Evolutionary conservation across 1,140 invertebrate species (phyloP).

Genomic region (Bombus ignitus): DNA sequence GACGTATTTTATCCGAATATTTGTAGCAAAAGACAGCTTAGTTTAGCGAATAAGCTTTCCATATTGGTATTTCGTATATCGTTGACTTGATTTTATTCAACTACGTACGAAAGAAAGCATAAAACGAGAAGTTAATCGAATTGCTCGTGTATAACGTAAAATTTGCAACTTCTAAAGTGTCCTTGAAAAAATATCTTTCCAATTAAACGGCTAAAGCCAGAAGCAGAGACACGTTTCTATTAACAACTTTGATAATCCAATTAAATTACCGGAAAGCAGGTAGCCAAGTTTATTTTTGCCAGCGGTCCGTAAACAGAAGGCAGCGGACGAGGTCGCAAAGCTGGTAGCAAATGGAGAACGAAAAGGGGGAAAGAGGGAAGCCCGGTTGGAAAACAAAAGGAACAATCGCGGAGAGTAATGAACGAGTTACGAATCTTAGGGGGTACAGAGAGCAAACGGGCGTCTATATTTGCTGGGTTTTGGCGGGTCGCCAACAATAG

Average conservation of each 20-base stretch:
- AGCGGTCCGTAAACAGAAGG: slow-evolving; percentile 16
- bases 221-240: not conserved
- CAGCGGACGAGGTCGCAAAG: slow-evolving; percentile 17
- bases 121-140: not conserved
- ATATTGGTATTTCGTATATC: too few species aligned
- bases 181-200: not conserved
- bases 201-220: not conserved
- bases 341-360: not conserved
- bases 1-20: too few species aligned
- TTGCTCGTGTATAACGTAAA: too few species aligned
- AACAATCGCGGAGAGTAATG: slow-evolving; percentile 27
- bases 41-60: not conserved
- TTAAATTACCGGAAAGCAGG: not conserved
- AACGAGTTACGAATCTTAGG: slow-evolving; percentile 48
- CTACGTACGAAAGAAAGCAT: not conserved
- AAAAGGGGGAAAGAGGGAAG: not conserved
- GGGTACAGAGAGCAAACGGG: slow-evolving; percentile 28
- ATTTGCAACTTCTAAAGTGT: not conserved
- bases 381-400: slow-evolving; percentile 4
- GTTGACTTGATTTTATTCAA: not conserved
- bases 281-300: slow-evolving; percentile 7
- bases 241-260: not conserved
- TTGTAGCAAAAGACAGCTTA: not conserved
- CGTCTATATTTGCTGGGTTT: slow-evolving; percentile 75
- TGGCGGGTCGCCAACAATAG: slow-evolving; percentile 78